phyloP scores from a whole-genome alignment of 2,888 invertebrate genomes.

The Heliconius erato region DNA sequence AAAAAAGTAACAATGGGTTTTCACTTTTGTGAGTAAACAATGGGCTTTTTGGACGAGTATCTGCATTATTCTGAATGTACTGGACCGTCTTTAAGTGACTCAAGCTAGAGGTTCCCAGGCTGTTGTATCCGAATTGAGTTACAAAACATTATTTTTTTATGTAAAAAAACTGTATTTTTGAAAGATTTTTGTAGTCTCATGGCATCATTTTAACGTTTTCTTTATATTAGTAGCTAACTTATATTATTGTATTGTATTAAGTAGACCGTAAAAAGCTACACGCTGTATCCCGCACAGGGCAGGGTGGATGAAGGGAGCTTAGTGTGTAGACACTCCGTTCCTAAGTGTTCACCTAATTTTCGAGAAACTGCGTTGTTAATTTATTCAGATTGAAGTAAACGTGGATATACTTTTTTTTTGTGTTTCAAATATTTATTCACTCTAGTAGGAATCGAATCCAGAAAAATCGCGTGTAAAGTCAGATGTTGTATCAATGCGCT shows the following conservation, averaged over 20 bases:
- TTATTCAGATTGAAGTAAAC: too few species aligned
- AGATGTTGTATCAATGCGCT: too few species aligned
- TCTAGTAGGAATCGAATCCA: too few species aligned
- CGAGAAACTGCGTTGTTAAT: too few species aligned
- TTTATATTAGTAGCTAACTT: background rate
- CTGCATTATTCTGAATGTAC: background rate
- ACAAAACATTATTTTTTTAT: slow-evolving; percentile 4
- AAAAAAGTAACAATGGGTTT: slow-evolving; percentile 19
- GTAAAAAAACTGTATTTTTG: background rate
- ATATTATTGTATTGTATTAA: background rate
- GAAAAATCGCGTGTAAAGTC: too few species aligned
- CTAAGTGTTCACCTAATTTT: too few species aligned
- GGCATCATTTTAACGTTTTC: background rate
- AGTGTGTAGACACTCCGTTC: too few species aligned
- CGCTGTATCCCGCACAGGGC: too few species aligned
- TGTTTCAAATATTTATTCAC: too few species aligned
- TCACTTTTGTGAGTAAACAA: slow-evolving; percentile 9
- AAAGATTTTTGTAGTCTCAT: background rate
- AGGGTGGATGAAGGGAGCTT: too few species aligned
- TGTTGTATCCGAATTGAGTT: background rate
- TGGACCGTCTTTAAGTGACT: background rate
- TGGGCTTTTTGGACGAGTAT: background rate
- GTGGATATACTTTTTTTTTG: too few species aligned
- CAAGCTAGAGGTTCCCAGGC: background rate
- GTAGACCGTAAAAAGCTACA: background rate